Conservation (phyloP, 1,140 invertebrate genomes). For the Cydia fagiglandana region DNA sequence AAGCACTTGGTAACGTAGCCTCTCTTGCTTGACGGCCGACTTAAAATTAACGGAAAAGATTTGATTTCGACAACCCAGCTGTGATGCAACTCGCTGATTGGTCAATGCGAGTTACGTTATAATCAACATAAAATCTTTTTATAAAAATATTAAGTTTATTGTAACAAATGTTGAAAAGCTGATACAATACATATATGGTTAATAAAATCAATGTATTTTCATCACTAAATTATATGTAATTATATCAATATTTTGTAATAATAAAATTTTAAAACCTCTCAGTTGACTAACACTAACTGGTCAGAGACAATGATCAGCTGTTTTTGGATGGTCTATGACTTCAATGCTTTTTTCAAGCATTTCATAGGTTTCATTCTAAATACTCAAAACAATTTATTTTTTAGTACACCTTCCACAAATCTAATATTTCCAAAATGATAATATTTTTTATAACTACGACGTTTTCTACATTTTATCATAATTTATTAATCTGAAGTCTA, state of each 20-base stretch:
- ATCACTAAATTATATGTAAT: too few species aligned
- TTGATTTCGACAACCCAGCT: constrained; percentile 21
- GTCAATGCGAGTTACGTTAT: not conserved
- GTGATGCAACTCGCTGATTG: constrained; percentile 18
- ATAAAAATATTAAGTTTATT: too few species aligned
- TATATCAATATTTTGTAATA: not conserved
- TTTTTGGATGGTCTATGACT: not conserved
- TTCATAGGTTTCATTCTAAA: too few species aligned
- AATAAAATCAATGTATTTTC: too few species aligned
- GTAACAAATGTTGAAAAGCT: too few species aligned
- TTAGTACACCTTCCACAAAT: too few species aligned
- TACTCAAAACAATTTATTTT: too few species aligned
- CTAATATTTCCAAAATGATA: too few species aligned
- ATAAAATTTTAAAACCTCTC: not conserved
- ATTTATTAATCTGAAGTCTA: too few species aligned
- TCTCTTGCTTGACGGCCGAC: constrained; percentile 15
- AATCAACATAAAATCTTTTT: not conserved
- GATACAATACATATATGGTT: too few species aligned
- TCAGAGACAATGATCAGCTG: not conserved
- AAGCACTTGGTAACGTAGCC: not conserved
- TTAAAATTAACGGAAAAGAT: constrained; percentile 28
- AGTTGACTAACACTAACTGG: not conserved
- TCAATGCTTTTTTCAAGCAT: not conserved
- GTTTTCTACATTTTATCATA: too few species aligned
- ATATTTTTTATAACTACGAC: too few species aligned